Base-by-base conservation (phyloP, 2,113 vertebrate genomes). In the Aegithalos caudatus region DNA sequence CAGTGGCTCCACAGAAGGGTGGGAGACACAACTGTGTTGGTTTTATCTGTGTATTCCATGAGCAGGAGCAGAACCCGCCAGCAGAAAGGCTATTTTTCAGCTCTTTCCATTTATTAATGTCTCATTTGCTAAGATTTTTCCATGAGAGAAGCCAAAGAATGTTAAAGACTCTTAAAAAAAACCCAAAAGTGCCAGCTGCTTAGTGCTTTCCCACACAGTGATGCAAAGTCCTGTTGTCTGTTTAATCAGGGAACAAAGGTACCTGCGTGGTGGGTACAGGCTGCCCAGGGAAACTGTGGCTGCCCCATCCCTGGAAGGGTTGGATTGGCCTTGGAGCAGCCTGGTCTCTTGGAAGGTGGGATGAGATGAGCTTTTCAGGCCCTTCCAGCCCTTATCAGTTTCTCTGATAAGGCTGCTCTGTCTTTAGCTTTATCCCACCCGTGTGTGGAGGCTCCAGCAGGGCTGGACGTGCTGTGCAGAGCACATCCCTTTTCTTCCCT, bases 81-180 rank as follows among this genome's bases (percentile, higher is more conserved):
- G 88, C 80, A 93, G 73, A 69, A 94, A 54, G 33, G 74, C 74
- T 37, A 11, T 90, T 97, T 94, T 91, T 88, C 89, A 78, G 72
- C 74, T 90, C 77, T 95, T 94, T 92, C 93, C 90, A 91, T 97
- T 95, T 94, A 87, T 92, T 93, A 86, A 84, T 73, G 56, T 89
- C 69, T 84, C 71, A 74, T 94, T 94, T 94, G 88, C n/a, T 92
- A 56, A 44, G 91, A 81, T 95, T 93, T 97, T 97, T 94, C 96
- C 96, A 50, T 71, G n/a, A 4, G 2, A 78, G 45, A 51, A 93
- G 93, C 96, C 95, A 96, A 90, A 95, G 80, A 93, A 92, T 69
- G 94, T 90, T 90, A 81, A 94, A 94, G 90, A 56, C 86, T 86
- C 88, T 58, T 16, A 10, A 10, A 45, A n/a, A n/a, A n/a, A n/a